phyloP scores from a whole-genome alignment of 2,888 invertebrate species.

The Drosophila pseudotakahashii region DNA sequence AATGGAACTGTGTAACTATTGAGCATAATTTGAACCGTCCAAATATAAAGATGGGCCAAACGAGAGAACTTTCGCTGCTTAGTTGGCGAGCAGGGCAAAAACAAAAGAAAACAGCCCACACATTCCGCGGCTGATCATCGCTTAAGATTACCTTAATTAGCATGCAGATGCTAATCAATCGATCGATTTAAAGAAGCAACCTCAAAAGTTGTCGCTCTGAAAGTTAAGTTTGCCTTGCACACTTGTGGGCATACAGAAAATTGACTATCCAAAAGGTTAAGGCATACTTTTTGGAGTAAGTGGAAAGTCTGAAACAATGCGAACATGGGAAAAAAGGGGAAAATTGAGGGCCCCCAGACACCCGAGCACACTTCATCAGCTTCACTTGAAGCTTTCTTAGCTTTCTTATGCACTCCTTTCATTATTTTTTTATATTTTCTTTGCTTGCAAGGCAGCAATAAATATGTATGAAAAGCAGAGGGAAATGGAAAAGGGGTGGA shows the following conservation, averaged over 20 bases:
- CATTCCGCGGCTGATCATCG: not conserved
- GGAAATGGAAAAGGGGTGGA: constrained; percentile 8
- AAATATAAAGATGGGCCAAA: not conserved
- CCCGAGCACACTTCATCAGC: constrained; percentile 30
- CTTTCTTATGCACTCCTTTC: constrained; percentile 6
- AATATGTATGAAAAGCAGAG: constrained; percentile 9
- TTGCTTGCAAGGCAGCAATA: constrained; percentile 6
- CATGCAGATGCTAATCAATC: constrained; percentile 28
- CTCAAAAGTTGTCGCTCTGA: not conserved
- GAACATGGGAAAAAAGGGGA: constrained; percentile 15
- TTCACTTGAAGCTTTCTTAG: constrained; percentile 7
- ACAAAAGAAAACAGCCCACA: constrained; percentile 2
- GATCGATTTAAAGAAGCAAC: not conserved
- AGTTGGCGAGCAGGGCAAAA: not conserved
- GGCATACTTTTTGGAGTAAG: constrained; percentile 14
- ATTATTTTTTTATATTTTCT: not conserved
- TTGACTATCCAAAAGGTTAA: not conserved
- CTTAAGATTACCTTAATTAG: constrained; percentile 12
- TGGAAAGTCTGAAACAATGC: not conserved
- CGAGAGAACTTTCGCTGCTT: constrained; percentile 3
- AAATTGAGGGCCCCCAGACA: constrained; percentile 2
- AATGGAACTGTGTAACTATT: not conserved
- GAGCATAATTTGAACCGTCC: not conserved
- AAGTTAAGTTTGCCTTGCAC: constrained; percentile 4
- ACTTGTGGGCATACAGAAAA: constrained; percentile 12